Base-by-base conservation (phyloP, 2,113 vertebrate genomes). In the Vulpes vulpes region DNA sequence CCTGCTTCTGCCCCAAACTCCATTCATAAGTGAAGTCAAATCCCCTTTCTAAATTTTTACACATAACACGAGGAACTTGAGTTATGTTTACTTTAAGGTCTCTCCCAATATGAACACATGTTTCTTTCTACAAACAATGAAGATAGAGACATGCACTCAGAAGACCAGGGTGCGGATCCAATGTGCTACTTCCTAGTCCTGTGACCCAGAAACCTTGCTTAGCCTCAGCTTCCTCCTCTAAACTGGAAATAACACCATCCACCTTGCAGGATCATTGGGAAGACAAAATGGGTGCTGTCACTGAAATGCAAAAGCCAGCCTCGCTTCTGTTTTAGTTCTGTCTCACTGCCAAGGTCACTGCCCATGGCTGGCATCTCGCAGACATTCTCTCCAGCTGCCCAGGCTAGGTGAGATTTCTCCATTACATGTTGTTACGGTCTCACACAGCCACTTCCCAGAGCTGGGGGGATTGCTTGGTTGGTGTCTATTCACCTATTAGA, bases 281-380 rank as follows among this genome's bases (percentile, higher is more conserved):
- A 35, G 20, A 55, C 19, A 19, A 38, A 69, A 59, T 10, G 9
- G 55, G 59, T 43, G 14, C 16, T 11, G 1, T 8, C 32, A 1
- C 17, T 35, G 20, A 35, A 30, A 6, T 35, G 51, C 49, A 51
- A 25, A 78, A 67, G 12, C 23, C 2, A 87, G 15, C 23, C 30
- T 4, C 5, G 1, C 30, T 95, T 80, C 53, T 62, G 7, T 1
- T 1, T 17, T 20, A 14, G 4, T 16, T 51, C 5, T 11, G 2
- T 27, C 3, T 65, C 27, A 27, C 23, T 11, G 11, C 10, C 3
- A 5, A 11, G 19, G 11, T n/a, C 38, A n/a, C 53, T 23, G 43
- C 2, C 3, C n/a, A 38, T 0, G 3, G 4, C 9, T 27, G 0
- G 1, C 23, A 7, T 38, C 3, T 79, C 1, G 14, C 7, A 8